phyloP scores from a whole-genome alignment of 1,140 invertebrate species.

The Nixonia krombeini region DNA sequence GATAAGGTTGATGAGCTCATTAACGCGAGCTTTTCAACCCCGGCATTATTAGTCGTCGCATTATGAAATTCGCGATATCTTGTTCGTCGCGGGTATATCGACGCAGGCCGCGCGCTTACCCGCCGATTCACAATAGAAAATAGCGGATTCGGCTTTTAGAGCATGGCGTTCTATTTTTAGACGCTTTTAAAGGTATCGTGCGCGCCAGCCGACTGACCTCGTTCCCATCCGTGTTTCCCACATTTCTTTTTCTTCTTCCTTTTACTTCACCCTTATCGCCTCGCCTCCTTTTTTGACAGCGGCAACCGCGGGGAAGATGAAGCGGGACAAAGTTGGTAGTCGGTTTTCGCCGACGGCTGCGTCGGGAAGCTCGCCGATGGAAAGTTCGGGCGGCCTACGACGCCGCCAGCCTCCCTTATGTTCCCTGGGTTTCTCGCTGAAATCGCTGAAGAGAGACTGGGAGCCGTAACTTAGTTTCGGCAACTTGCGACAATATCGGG shows the following conservation, averaged over 20 bases:
- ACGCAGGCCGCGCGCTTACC: neutral
- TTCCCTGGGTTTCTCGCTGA: too few relatives aligned
- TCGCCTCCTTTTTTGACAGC: too few relatives aligned
- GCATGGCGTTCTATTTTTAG: constrained; percentile 14
- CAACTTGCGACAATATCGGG: too few relatives aligned
- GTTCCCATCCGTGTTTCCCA: constrained; percentile 14
- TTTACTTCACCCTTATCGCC: too few relatives aligned
- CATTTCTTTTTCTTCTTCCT: neutral
- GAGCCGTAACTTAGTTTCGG: too few relatives aligned
- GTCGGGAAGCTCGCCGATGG: too few relatives aligned
- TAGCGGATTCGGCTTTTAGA: constrained; percentile 15
- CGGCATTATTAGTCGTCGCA: neutral
- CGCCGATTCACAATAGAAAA: constrained; percentile 8
- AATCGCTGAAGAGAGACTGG: too few relatives aligned
- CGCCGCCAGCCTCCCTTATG: too few relatives aligned
- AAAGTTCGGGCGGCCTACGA: too few relatives aligned
- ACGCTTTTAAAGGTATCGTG: constrained; percentile 21
- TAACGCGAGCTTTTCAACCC: neutral
- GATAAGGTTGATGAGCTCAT: constrained; percentile 1
- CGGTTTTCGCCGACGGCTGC: too few relatives aligned
- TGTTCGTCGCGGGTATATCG: constrained; percentile 4
- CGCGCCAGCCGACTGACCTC: constrained; percentile 19
- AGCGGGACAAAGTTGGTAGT: too few relatives aligned
- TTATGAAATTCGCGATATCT: constrained; percentile 4
- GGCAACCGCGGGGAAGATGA: too few relatives aligned